phyloP scores from a whole-genome alignment of 2,113 vertebrate genomes.

The Microtus oregoni region DNA sequence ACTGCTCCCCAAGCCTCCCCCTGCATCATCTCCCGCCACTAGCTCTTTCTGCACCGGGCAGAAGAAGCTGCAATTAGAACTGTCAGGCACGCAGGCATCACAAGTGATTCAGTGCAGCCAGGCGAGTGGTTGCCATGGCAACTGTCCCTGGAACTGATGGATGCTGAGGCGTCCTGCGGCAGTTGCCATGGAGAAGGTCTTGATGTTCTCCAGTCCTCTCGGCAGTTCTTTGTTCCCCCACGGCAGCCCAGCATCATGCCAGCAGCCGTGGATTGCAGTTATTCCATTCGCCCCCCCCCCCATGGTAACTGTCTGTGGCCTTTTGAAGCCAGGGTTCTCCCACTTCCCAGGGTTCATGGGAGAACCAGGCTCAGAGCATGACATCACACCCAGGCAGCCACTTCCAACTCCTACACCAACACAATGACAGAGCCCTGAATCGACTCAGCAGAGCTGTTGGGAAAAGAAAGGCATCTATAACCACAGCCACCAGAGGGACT shows the following conservation, averaged over 20 bases:
- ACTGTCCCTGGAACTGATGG: constrained; percentile 44
- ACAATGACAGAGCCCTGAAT: background rate
- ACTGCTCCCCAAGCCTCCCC: background rate
- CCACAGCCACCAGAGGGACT: background rate
- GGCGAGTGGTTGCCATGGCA: constrained; percentile 69
- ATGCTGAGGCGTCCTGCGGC: constrained; percentile 37
- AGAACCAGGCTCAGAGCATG: background rate
- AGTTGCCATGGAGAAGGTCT: constrained; percentile 75
- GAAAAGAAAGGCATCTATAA: background rate
- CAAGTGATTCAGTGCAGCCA: background rate
- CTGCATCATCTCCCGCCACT: background rate
- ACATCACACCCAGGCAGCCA: background rate
- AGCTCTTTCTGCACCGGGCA: background rate
- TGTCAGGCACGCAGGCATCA: background rate
- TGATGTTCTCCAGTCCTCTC: constrained; percentile 36
- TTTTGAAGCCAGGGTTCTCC: background rate
- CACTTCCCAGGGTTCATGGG: background rate
- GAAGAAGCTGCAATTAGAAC: constrained; percentile 38
- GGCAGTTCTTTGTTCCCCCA: constrained; percentile 29
- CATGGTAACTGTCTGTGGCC: background rate
- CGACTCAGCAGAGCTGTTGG: too few relatives aligned
- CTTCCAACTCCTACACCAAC: background rate
- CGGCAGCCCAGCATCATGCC: background rate
- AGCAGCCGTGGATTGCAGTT: background rate
- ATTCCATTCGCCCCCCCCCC: background rate